These are phyloP conservation scores for Anser cygnoides DNA, from an alignment of 2,113 vertebrate genomes.

Conservation along the genomic window DNA sequence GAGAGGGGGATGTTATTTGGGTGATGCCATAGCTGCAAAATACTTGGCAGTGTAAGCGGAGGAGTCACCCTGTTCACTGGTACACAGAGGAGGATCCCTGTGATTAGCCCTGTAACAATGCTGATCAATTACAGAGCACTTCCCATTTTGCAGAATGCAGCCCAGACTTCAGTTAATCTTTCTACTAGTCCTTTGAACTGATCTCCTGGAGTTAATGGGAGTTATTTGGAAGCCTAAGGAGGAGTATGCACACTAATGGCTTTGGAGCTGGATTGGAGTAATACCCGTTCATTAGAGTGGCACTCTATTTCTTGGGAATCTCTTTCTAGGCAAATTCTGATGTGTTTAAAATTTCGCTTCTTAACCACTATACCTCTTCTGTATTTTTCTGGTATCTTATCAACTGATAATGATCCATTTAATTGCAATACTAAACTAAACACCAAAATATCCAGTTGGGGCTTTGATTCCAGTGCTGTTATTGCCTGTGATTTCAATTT, in stretches of 20 bases:
- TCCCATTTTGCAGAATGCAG: not conserved
- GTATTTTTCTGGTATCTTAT: not conserved
- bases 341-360: not conserved
- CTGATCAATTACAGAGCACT: fast-evolving
- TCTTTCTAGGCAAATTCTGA: not conserved
- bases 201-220: not conserved
- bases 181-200: not conserved
- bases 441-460: not conserved
- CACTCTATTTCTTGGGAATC: not conserved
- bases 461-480: not conserved
- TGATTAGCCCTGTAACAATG: not conserved
- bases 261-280: not conserved
- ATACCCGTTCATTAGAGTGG: not conserved
- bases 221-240: not conserved
- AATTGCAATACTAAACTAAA: not conserved
- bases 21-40: not conserved
- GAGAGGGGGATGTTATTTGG: too few relatives aligned
- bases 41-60: not conserved
- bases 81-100: not conserved
- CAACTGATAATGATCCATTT: not conserved
- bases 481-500: not conserved
- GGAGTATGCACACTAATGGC: not conserved
- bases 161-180: not conserved
- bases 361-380: not conserved
- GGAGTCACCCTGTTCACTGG: not conserved